These are phyloP conservation scores for Gallinago stenura DNA, from an alignment of 2,797 vertebrate genomes.

Conservation along the genomic window DNA sequence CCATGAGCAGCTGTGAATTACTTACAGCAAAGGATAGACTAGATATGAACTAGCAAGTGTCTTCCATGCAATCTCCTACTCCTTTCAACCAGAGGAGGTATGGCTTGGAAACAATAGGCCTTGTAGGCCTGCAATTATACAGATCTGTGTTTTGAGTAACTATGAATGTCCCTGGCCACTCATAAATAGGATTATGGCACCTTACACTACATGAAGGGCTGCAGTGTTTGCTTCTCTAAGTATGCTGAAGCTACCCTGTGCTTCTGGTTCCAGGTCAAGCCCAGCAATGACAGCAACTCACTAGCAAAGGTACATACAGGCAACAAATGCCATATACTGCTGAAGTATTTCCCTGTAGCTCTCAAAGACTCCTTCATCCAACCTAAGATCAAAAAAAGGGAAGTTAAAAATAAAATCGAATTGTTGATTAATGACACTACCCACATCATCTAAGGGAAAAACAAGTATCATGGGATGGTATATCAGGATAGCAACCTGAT, in stretches of 20 bases:
- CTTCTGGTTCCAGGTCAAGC: no score
- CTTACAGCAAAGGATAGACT: no score
- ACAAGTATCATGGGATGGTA: neutral
- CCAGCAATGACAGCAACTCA: neutral
- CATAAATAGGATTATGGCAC: neutral
- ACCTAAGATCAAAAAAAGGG: neutral
- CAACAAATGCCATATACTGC: neutral
- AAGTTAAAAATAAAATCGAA: neutral
- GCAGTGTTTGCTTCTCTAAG: neutral
- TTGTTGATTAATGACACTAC: neutral
- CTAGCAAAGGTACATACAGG: constrained; percentile 14
- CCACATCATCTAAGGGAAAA: neutral
- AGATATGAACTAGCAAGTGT: neutral
- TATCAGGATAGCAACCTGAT: no score
- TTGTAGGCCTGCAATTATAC: neutral
- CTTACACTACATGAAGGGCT: neutral
- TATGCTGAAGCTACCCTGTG: neutral
- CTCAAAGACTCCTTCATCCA: constrained; percentile 28
- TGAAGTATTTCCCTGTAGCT: constrained; percentile 22
- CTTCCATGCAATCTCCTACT: neutral
- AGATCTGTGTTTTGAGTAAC: neutral
- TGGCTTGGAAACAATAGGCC: neutral
- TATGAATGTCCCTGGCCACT: neutral
- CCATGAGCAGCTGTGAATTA: neutral
- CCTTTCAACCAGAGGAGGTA: neutral